Evolutionary conservation across 2,888 invertebrate genomes (phyloP), one percentile per base, ranked within the genome.

Genomic region (Caenorhabditis plicata): DNA sequence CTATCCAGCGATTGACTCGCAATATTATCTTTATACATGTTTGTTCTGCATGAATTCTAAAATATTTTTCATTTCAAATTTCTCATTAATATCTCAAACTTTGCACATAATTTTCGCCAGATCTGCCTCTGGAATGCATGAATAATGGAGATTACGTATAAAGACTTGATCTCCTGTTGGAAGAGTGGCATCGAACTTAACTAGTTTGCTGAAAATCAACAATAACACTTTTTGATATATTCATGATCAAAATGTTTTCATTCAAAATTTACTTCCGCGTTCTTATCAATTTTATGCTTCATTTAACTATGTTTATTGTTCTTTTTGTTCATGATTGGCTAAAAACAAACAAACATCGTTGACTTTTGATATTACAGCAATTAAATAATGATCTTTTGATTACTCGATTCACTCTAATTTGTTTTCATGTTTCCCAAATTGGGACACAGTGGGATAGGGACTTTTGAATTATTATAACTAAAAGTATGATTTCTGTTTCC

Each of bases 131-230:
- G 61, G 61, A 15, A 61, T n/a, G 27, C 61, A 61, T 3, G 50
- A 43, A 19, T 54, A 61, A 25, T 61, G 61, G 1, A 61, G 40
- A 19, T 54, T 61, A 40, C 61, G 50, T 22, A 61, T 51, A 17
- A 50, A 40, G 13, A 38, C 53, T n/a, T 41, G 47, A 19, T 50
- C 47, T 2, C 61, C 61, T 20, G 32, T 42, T 0, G 45, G 36
- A 27, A 60, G 25, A 0, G 60, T 60, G 4, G 60, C 60, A 17
- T 60, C 60, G 17, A 60, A 39, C 19, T 39, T 42, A n/a, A 60
- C 48, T 2, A 51, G 49, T 29, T 47, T 49, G 38, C 58, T 58
- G 47, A 9, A 54, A 44, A 8, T 7, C 8, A 27, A 27, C 7
- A 13, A 19, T 11, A 9, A 36, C 36, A 11, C n/a, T 36, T 36